phyloP scores from a whole-genome alignment of 2,888 invertebrate genomes.

The Drosophila siamana region DNA sequence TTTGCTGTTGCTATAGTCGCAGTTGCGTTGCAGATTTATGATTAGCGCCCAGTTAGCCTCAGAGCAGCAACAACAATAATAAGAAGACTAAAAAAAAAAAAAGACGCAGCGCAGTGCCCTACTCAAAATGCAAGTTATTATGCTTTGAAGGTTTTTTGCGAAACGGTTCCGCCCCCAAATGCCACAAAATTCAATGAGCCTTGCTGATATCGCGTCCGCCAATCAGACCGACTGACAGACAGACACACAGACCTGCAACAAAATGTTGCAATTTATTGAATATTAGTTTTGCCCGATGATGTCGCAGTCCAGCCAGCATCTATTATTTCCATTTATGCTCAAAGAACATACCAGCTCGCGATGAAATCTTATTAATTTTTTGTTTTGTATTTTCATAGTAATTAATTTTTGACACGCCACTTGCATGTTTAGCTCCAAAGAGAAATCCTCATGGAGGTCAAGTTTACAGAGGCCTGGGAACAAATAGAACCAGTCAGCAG shows the following conservation, averaged over 20 bases:
- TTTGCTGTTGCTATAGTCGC: conserved; percentile 36
- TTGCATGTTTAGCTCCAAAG: conserved; percentile 51
- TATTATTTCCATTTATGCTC: not conserved
- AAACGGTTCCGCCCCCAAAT: conserved; percentile 73
- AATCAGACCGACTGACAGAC: conserved; percentile 49
- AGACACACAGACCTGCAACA: conserved; percentile 10
- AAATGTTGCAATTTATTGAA: conserved; percentile 50
- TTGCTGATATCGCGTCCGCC: conserved; percentile 60
- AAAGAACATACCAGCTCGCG: conserved; percentile 1
- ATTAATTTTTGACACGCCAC: conserved; percentile 62
- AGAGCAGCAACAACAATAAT: conserved; percentile 24
- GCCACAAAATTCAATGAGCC: conserved; percentile 77
- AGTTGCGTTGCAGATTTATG: conserved; percentile 78
- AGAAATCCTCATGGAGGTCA: conserved; percentile 62
- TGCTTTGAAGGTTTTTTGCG: conserved; percentile 75
- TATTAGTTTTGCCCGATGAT: conserved; percentile 22
- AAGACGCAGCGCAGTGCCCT: conserved; percentile 70
- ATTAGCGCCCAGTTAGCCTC: conserved; percentile 69
- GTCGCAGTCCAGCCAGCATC: conserved; percentile 19
- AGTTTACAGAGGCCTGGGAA: conserved; percentile 60
- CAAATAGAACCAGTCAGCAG: conserved; percentile 24
- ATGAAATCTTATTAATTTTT: conserved; percentile 21
- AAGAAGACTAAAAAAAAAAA: conserved; percentile 20
- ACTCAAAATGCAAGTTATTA: conserved; percentile 81
- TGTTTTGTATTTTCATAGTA: conserved; percentile 21